Conservation (phyloP, 2,888 invertebrate species). For the Acanthococcus lagerstroemiae region DNA sequence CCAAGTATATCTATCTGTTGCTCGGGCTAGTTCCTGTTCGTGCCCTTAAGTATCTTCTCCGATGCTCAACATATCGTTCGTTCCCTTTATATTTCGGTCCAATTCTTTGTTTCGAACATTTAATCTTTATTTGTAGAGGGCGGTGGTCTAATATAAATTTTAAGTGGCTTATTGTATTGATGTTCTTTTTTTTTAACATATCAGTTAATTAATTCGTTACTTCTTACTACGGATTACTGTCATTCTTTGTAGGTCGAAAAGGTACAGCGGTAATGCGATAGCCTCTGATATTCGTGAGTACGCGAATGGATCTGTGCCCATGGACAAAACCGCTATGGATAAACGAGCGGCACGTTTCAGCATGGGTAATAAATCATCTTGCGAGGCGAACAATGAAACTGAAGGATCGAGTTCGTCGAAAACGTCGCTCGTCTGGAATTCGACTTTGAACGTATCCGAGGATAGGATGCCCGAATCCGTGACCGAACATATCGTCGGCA, state of each 20-base stretch:
- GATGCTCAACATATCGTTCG: too few relatives aligned
- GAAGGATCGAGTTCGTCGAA: constrained; percentile 3
- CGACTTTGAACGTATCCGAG: constrained; percentile 28
- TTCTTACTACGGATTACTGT: too few relatives aligned
- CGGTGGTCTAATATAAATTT: too few relatives aligned
- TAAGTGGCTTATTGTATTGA: background rate
- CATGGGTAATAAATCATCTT: constrained; percentile 38
- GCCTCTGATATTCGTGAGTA: background rate
- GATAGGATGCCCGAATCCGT: constrained; percentile 25
- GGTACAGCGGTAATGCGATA: background rate
- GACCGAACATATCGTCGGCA: constrained; percentile 72
- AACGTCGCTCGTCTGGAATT: constrained; percentile 21
- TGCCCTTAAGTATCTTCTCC: too few relatives aligned
- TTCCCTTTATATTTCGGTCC: too few relatives aligned
- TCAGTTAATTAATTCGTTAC: too few relatives aligned
- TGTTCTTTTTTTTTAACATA: background rate
- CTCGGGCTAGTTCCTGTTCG: too few relatives aligned
- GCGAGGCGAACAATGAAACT: constrained; percentile 17
- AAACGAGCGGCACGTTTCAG: constrained; percentile 85
- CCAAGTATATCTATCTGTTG: too few relatives aligned
- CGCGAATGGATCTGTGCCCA: background rate
- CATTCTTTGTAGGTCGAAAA: constrained; percentile 14
- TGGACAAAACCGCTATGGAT: constrained; percentile 55
- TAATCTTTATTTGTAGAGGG: too few relatives aligned
- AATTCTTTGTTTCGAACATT: too few relatives aligned